Conservation (phyloP, 2,113 vertebrate genomes). For the Caretta caretta region DNA sequence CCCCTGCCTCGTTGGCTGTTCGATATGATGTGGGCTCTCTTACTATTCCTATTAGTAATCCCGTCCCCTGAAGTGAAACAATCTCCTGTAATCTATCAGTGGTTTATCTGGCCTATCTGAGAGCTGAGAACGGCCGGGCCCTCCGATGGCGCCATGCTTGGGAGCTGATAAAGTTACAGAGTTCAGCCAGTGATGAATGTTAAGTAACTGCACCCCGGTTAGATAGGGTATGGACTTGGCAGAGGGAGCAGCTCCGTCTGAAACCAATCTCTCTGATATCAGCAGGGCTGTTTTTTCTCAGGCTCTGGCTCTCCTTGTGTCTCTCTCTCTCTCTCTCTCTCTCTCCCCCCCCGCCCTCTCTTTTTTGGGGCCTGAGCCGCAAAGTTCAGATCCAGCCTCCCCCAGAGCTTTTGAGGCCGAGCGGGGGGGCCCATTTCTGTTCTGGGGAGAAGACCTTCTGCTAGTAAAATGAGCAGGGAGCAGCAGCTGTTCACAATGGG, state of each 20-base stretch:
- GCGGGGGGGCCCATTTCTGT: too few species aligned
- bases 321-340: neutral
- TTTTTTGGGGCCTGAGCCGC: neutral
- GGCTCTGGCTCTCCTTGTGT: slow-evolving; percentile 55
- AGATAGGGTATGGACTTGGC: slow-evolving; percentile 91
- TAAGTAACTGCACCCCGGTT: slow-evolving; percentile 92
- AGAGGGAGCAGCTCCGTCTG: slow-evolving; percentile 76
- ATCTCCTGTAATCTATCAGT: slow-evolving; percentile 97
- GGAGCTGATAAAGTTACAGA: slow-evolving; percentile 97
- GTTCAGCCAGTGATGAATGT: slow-evolving; percentile 96
- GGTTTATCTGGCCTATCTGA: slow-evolving; percentile 92
- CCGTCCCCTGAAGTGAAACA: slow-evolving; percentile 91
- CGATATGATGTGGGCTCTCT: slow-evolving; percentile 52
- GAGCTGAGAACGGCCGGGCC: slow-evolving; percentile 90
- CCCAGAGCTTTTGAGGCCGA: neutral
- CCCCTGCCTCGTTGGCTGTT: neutral
- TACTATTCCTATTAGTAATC: slow-evolving; percentile 83
- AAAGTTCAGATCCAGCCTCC: neutral
- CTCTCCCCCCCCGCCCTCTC: neutral
- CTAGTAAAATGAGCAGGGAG: neutral
- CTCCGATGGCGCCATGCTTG: slow-evolving; percentile 92
- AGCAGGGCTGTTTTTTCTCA: slow-evolving; percentile 79
- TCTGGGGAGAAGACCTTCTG: neutral
- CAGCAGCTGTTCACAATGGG: neutral
- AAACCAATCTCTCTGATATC: slow-evolving; percentile 84